These are phyloP conservation scores for human DNA, from an alignment of 2,113 vertebrate species.

Conservation along the genomic window GRCh38 chr16:65623501-65624000, in stretches of 20 bases:
- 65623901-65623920: neutral
- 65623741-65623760: neutral
- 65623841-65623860: neutral
- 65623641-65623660: neutral
- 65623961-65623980: neutral
- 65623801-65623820: rapidly evolving
- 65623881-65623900: rapidly evolving
- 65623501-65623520: neutral
- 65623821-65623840: neutral
- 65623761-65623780: too few species aligned
- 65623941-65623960: neutral
- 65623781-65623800: neutral
- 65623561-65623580: neutral
- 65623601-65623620: rapidly evolving
- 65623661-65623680: neutral
- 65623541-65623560: neutral
- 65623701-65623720: neutral
- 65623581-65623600: too few species aligned
- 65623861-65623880: neutral
- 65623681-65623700: neutral
- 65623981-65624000: neutral
- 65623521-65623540: neutral
- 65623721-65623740: neutral
- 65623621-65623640: neutral
- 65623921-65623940: rapidly evolving